phyloP scores from a whole-genome alignment of 1,140 invertebrate genomes.

The Drosophila neocordata region DNA sequence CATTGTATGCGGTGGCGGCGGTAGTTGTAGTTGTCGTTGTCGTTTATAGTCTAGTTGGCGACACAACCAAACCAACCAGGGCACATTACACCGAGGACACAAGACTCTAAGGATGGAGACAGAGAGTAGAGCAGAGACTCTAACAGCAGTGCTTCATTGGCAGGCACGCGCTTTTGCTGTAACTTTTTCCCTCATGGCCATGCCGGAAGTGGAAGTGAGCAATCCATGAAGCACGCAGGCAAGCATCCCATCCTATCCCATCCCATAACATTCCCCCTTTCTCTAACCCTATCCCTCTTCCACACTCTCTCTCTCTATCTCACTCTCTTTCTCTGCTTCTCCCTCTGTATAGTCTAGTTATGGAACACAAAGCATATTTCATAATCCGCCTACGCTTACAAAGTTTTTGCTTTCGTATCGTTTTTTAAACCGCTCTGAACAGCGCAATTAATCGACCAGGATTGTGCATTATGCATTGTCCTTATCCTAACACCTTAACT shows the following conservation, averaged over 20 bases:
- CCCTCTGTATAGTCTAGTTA: conserved; percentile 17
- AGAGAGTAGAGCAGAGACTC: background rate
- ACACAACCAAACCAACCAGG: conserved; percentile 20
- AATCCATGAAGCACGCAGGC: conserved; percentile 43
- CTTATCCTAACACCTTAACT: background rate
- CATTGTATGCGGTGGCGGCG: conserved; percentile 55
- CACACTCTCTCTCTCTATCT: background rate
- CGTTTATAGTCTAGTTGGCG: conserved; percentile 39
- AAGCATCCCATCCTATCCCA: background rate
- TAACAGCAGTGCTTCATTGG: conserved; percentile 14
- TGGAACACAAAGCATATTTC: conserved; percentile 59
- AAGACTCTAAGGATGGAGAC: background rate
- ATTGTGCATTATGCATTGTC: conserved; percentile 19
- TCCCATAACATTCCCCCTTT: background rate
- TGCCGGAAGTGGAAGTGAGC: conserved; percentile 66
- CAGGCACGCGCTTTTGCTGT: conserved; percentile 16
- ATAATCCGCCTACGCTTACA: conserved; percentile 62
- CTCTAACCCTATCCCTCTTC: too few relatives aligned
- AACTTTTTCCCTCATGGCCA: conserved; percentile 36
- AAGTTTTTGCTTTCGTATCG: conserved; percentile 45
- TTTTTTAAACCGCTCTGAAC: conserved; percentile 63
- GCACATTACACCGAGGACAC: background rate
- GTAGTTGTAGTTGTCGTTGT: conserved; percentile 34
- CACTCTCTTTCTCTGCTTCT: background rate
- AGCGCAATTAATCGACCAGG: conserved; percentile 68